These are phyloP conservation scores for Propithecus deckenii DNA, from an alignment of 2,797 vertebrate genomes.

Conservation along the genomic window DNA sequence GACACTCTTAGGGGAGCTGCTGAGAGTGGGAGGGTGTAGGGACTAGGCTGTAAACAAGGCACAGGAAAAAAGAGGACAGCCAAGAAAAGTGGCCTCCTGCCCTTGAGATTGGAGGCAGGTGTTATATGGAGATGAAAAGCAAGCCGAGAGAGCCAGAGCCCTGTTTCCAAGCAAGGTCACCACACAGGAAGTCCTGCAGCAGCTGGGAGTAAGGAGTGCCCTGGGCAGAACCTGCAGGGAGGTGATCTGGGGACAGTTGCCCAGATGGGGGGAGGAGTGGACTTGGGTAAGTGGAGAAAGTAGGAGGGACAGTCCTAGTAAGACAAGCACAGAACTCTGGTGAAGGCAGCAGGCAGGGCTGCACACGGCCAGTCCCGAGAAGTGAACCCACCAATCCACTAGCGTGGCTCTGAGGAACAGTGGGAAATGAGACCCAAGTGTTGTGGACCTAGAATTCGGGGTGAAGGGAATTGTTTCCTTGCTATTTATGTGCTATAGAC, in stretches of 20 bases:
- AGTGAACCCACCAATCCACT: not conserved
- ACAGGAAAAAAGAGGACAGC: not conserved
- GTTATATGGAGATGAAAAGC: not conserved
- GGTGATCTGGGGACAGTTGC: not conserved
- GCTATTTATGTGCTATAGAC: not conserved
- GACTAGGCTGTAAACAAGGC: not conserved
- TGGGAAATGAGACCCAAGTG: not conserved
- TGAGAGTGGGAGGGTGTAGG: not conserved
- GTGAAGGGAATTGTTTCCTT: not conserved
- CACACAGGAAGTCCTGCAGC: not conserved
- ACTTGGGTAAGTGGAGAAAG: not conserved
- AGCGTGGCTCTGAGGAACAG: not conserved
- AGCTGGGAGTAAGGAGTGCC: not conserved
- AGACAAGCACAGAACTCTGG: not conserved
- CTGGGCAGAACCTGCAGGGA: not conserved
- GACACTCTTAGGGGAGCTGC: not conserved
- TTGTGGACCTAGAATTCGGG: not conserved
- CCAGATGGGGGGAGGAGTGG: not conserved
- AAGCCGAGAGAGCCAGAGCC: not conserved
- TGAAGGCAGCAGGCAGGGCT: not conserved
- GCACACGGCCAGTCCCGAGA: not conserved
- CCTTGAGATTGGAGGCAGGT: not conserved
- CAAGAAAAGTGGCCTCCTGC: not conserved
- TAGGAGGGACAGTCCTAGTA: not conserved
- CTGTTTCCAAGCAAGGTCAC: not conserved